These are phyloP conservation scores for Elysia crispata DNA, from an alignment of 2,888 invertebrate genomes.

Conservation along the genomic window DNA sequence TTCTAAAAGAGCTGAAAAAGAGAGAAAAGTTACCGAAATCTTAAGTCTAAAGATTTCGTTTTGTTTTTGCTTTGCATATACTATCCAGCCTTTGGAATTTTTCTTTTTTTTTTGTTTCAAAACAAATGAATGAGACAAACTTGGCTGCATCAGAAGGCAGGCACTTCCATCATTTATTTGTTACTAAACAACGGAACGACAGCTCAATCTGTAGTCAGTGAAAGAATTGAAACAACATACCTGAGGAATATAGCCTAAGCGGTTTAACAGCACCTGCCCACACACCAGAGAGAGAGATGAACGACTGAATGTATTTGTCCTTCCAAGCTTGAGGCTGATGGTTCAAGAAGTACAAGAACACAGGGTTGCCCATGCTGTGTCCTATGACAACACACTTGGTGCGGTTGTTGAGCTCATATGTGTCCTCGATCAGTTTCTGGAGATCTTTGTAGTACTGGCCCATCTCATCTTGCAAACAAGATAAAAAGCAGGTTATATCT, in stretches of 20 bases:
- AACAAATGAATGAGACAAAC: too few relatives aligned
- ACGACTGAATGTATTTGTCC: slow-evolving; percentile 88
- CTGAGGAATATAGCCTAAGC: slow-evolving; percentile 95
- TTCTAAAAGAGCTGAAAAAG: too few relatives aligned
- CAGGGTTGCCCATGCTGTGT: slow-evolving; percentile 98
- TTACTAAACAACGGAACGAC: too few relatives aligned
- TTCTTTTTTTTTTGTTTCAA: too few relatives aligned
- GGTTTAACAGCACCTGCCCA: slow-evolving; percentile 98
- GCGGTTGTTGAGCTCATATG: slow-evolving; percentile 87
- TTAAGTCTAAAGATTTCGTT: too few relatives aligned
- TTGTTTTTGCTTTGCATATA: too few relatives aligned
- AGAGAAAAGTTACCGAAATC: too few relatives aligned
- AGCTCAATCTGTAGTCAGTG: too few relatives aligned
- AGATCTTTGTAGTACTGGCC: slow-evolving; percentile 87
- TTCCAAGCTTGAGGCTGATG: slow-evolving; percentile 90
- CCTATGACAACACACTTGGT: slow-evolving; percentile 88
- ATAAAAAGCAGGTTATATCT: too few relatives aligned
- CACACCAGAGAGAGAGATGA: slow-evolving; percentile 92
- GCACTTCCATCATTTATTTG: too few relatives aligned
- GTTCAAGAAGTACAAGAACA: slow-evolving; percentile 90
- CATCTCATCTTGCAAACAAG: slow-evolving; percentile 95
- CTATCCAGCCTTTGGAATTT: too few relatives aligned
- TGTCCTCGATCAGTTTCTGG: slow-evolving; percentile 89
- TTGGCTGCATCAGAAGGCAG: too few relatives aligned
- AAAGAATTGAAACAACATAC: slow-evolving; percentile 77